Percentiles rank a stretch among this genome's conserved stretches.
Evolutionary conservation across 2,797 vertebrate genomes (phyloP).

Genomic region (Halcyon smyrnensis): DNA sequence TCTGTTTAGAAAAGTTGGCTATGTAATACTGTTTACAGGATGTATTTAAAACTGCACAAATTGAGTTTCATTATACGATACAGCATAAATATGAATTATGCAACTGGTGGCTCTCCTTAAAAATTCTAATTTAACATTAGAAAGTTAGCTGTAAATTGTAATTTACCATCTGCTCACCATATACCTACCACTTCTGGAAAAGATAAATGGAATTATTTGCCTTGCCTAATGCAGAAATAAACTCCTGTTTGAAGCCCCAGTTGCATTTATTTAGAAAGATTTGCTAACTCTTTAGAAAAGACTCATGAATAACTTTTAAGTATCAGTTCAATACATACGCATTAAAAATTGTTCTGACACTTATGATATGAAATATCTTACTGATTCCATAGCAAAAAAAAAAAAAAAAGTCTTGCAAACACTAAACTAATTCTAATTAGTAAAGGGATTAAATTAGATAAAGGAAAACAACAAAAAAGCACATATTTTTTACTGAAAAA

Average conservation of each 20-base stretch:
- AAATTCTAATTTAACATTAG: conserved; percentile 56
- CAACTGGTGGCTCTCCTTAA: conserved; percentile 21
- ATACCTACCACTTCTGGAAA: conserved; percentile 30
- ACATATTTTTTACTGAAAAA: background rate
- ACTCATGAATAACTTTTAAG: background rate
- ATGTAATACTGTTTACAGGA: background rate
- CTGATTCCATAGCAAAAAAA: background rate
- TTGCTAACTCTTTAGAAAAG: conserved; percentile 9
- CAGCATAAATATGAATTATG: conserved; percentile 50
- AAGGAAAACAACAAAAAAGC: background rate
- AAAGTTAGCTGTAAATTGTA: conserved; percentile 47
- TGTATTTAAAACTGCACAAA: conserved; percentile 30
- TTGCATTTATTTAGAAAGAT: conserved; percentile 31
- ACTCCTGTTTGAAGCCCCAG: conserved; percentile 1
- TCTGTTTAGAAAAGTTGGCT: conserved; percentile 7
- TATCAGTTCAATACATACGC: background rate
- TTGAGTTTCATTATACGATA: conserved; percentile 16
- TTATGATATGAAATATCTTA: background rate
- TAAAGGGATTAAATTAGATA: background rate
- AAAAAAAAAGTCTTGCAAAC: background rate
- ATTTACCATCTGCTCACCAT: conserved; percentile 49
- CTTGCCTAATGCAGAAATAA: conserved; percentile 54
- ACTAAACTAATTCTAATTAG: background rate
- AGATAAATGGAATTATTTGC: conserved; percentile 50
- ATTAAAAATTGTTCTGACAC: background rate